Evolutionary conservation across 2,113 vertebrate genomes (phyloP), one percentile per base, ranked within the genome.

Genomic region (Cyanoramphus novaezelandiae): DNA sequence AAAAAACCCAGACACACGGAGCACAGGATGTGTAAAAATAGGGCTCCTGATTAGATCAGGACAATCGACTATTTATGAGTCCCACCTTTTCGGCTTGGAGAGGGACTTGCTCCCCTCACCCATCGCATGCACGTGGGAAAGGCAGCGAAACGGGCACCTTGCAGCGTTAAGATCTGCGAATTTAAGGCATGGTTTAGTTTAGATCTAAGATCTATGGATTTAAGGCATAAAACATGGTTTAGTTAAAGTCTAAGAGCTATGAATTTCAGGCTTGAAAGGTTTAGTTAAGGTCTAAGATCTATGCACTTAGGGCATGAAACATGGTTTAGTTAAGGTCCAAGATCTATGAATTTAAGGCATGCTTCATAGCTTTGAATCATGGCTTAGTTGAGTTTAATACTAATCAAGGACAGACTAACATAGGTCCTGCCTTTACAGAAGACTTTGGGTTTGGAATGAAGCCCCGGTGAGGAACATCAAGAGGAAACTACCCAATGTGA

Each of bases 1-100:
- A 11, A 82, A 50, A 28, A 28, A 1, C 0, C 2, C 6, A 4
- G 2, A 27, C 47, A 55, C 57, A 37, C 5, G 0, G 77, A 0
- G 77, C 84, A 96, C 95, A 96, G 96, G 96, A 97, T 93, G 90
- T 95, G 71, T 27, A 97, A 97, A 96, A 97, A 96, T 94, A 96
- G 89, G 21, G 84, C 49, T 49, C 72, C 87, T 50, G 89, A 94
- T 92, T 82, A 92, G 84, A 96, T 91, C 78, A 9, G 84, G 89
- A 93, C 53, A 81, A 80, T 13, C 1, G 1, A 63, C 65, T 77
- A 7, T 50, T 90, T 53, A 39, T 31, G 84, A 80, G 87, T n/a
- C 60, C 92, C 82, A 85, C 85, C 84, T 82, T 31, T 65, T 41
- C 0, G 1, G 46, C 75, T 25, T 13, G 9, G 10, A 12, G 10